Evolutionary conservation across 2,888 invertebrate genomes (phyloP).

Genomic region (Heteromurus nitidus): DNA sequence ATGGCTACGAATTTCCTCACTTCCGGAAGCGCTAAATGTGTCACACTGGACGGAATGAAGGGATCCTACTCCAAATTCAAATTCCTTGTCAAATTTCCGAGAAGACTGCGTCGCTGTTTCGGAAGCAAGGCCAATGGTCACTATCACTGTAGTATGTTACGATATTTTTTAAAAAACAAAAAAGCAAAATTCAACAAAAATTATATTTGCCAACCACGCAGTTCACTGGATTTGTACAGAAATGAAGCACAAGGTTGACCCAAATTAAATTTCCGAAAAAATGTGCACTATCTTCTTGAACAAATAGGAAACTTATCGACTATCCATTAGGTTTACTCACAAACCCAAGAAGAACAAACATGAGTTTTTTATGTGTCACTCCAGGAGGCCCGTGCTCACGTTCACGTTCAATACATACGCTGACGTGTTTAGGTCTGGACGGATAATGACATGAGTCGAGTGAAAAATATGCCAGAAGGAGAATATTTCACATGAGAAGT

Average conservation of each 20-base stretch:
- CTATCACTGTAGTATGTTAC: not conserved
- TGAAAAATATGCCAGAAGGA: constrained; percentile 58
- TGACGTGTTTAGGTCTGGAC: too few species aligned
- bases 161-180: not conserved
- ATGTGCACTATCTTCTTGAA: not conserved
- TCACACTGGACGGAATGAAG: not conserved
- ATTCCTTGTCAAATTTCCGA: not conserved
- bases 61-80: not conserved
- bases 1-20: not conserved
- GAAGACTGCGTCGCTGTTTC: not conserved
- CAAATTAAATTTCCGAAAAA: not conserved
- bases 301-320: not conserved
- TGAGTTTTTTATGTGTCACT: constrained; percentile 9
- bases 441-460: constrained; percentile 49
- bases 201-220: not conserved
- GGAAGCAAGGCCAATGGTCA: not conserved
- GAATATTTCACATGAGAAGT: constrained; percentile 21
- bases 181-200: not conserved
- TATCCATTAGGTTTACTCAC: too few species aligned
- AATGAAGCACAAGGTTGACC: not conserved
- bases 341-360: too few species aligned
- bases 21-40: constrained; percentile 12
- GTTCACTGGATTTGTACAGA: not conserved
- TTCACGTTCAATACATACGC: too few species aligned
- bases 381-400: constrained; percentile 20